Evolutionary conservation across 1,140 invertebrate species (phyloP).

Genomic region (Lepidurus apus): DNA sequence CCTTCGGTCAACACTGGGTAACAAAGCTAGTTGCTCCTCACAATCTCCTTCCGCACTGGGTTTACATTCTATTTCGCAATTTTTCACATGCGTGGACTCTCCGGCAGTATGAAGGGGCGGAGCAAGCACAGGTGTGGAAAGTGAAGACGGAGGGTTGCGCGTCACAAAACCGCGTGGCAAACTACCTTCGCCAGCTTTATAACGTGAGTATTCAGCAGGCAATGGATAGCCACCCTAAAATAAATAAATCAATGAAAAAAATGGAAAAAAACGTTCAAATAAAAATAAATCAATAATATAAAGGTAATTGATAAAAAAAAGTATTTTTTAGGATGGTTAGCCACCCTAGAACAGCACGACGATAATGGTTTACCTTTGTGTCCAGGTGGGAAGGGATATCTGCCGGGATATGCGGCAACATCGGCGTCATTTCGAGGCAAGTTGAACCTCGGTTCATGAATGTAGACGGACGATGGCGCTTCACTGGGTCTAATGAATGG

Average conservation of each 20-base stretch:
- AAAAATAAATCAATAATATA: not conserved
- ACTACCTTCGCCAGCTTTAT: conserved; percentile 8
- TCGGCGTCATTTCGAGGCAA: conserved; percentile 46
- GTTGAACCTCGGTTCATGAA: conserved; percentile 37
- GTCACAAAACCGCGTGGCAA: not conserved
- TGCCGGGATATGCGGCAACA: conserved; percentile 41
- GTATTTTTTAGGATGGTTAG: not conserved
- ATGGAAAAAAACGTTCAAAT: not conserved
- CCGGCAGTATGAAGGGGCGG: not conserved
- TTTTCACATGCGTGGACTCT: not conserved
- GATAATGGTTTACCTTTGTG: conserved; percentile 44
- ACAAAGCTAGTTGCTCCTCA: not conserved
- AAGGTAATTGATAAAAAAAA: not conserved
- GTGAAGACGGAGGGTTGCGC: not conserved
- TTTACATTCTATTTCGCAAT: not conserved
- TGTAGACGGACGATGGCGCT: conserved; percentile 29
- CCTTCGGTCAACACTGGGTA: not conserved
- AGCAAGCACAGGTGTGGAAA: not conserved
- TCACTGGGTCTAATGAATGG: conserved; percentile 30
- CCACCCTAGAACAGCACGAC: not conserved
- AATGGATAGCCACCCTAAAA: conserved; percentile 7
- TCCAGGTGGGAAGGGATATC: conserved; percentile 43
- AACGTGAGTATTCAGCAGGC: not conserved
- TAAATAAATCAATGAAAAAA: conserved; percentile 2
- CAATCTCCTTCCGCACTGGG: not conserved